Evolutionary conservation across 2,888 invertebrate species (phyloP), one percentile per base, ranked within the genome.

Genomic region (Anticlea derivata): DNA sequence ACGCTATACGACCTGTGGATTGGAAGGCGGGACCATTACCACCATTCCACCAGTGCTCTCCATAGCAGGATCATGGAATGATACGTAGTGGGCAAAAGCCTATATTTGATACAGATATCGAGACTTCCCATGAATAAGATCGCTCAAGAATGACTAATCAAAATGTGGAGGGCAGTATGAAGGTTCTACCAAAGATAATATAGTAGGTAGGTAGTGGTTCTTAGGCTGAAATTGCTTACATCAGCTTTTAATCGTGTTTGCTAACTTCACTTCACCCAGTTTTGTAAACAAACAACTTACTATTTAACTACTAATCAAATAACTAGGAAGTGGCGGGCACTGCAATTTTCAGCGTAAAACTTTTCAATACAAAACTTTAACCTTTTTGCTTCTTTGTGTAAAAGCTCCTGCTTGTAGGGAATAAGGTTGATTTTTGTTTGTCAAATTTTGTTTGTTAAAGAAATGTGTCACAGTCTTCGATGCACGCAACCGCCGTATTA

Each of bases 401-500:
- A 2, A 17, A 23, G 17, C 33, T 11, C 23, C 35, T 39, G 39
- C 12, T 2, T 0, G 6, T 12, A 38, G 8, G 22, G 0, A 26
- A 27, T 48, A 50, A 48, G 35, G 47, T 34, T 33, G 6, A 3
- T 26, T 24, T 22, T 50, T 1, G 46, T 8, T 34, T 24, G 29
- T 7, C 17, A 6, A 8, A 29, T 11, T 11, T 8, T 5, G 27
- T 27, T 37, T 47, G 23, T 11, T 10, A 7, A 30, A 20, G 10
- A 34, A 50, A 49, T 55, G 34, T 52, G 59, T 59, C 60, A 40
- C 45, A 8, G 55, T 37, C 30, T 50, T 52, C n/a, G 23, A 38
- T 56, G 54, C 59, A 62, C 64, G 64, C 64, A 55, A 62, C 48
- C 44, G n/a, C 53, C 50, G 48, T 40, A 48, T 45, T 52, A 50